Evolutionary conservation across 1,140 invertebrate species (phyloP), one percentile per base, ranked within the genome.

Genomic region (Pemphigus obesinymphae): DNA sequence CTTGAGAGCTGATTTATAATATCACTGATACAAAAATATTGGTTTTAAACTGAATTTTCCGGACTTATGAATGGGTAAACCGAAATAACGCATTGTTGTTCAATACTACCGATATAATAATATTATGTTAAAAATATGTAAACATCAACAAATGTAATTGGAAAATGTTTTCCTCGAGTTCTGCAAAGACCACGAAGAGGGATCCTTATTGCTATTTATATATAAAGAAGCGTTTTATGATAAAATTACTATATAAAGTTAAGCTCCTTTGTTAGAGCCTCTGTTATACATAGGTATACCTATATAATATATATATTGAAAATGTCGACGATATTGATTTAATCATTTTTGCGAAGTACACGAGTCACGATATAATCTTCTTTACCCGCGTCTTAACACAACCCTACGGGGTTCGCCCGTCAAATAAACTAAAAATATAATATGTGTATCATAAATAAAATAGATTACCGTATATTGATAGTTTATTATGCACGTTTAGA

Each of bases 341-440:
- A 73, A 50, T 50, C 26, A 73, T 73, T 50, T 73, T 50, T 31
- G 29, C 29, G 15, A 73, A 31, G 70, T 50, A 73, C 70, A 50
- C 50, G 50, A 73, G 70, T 50, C 70, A 50, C 1, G 43, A 73
- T 73, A 50, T 50, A 73, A 73, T 73, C 70, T 73, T n/a, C 43
- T 73, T 73, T 73, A 50, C 0, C 17, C 8, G 43, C 45, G 3
- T 72, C 15, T 72, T n/a, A n/a, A n/a, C n/a, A n/a, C 10, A 29
- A 48, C 26, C 31, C 29, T 15, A 11, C 23, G 26, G 23, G 17
- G 26, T n/a, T 31, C 45, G n/a, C 8, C n/a, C 26, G 6, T 17
- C 70, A 37, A 31, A 50, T 73, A 31, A 20, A 73, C 20, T 20
- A 11, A 72, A 17, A 48, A 31, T 48, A 7, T 45, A 72, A 72